Evolutionary conservation across 2,797 vertebrate species (phyloP).

Genomic region (Thaleichthys pacificus): DNA sequence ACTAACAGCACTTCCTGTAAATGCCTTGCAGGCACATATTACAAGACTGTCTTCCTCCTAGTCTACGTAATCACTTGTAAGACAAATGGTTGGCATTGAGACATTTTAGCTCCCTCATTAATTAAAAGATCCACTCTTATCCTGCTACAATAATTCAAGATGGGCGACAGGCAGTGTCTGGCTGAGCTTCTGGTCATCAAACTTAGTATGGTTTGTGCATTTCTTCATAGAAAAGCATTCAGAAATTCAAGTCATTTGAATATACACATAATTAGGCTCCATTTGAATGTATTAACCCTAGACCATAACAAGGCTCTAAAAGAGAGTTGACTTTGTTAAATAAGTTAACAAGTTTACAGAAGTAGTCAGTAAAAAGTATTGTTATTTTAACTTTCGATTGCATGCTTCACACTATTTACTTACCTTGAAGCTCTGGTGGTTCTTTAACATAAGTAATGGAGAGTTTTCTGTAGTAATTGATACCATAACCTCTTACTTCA

Average conservation of each 20-base stretch:
- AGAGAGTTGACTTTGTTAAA: no score
- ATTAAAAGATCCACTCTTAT: conserved; percentile 58
- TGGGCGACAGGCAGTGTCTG: conserved; percentile 67
- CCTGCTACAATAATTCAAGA: conserved; percentile 63
- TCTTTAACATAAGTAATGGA: no score
- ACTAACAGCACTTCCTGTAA: conserved; percentile 14
- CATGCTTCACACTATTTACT: no score
- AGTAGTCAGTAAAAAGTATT: no score
- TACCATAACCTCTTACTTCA: not conserved
- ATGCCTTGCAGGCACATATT: conserved; percentile 51
- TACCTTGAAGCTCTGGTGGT: no score
- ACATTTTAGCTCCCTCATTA: conserved; percentile 69
- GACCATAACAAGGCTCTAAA: no score
- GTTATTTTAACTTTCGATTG: no score
- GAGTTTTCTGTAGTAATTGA: no score
- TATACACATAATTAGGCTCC: no score
- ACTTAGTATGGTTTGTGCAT: conserved; percentile 38
- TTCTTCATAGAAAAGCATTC: not conserved
- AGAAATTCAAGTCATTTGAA: not conserved
- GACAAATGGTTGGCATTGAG: conserved; percentile 71
- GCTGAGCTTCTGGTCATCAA: conserved; percentile 39
- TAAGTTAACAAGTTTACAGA: no score
- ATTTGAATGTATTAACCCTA: no score
- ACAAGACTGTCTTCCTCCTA: conserved; percentile 41
- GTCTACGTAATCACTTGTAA: conserved; percentile 68